Conservation (phyloP, 2,797 vertebrate genomes). For the Heterohyrax brucei region DNA sequence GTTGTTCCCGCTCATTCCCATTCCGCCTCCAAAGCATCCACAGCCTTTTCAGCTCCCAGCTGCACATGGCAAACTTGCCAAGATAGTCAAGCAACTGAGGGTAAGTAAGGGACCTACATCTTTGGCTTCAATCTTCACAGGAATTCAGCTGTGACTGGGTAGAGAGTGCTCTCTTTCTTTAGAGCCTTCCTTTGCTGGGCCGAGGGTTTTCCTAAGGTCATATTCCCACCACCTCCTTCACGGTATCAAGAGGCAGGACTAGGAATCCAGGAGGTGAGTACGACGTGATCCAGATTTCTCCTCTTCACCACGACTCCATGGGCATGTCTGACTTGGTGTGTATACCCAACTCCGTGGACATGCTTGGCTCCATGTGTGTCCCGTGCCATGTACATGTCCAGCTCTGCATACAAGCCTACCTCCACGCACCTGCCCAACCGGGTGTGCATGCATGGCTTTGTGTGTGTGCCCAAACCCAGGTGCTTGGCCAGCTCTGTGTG, state of each 20-base stretch:
- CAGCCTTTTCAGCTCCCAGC: slow-evolving; percentile 4
- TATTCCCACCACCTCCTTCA: neutral
- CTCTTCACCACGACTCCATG: neutral
- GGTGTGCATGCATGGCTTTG: neutral
- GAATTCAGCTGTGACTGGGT: rapidly evolving
- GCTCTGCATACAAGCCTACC: too few relatives aligned
- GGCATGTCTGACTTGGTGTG: neutral
- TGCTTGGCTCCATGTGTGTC: neutral
- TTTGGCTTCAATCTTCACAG: neutral
- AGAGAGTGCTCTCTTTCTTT: neutral
- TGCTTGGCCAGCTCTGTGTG: neutral
- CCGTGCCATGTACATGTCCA: too few relatives aligned
- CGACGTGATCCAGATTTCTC: neutral
- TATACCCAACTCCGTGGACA: neutral
- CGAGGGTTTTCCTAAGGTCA: neutral
- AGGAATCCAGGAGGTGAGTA: neutral
- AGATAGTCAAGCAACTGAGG: neutral
- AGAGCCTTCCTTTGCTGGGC: neutral
- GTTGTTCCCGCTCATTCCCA: slow-evolving; percentile 88
- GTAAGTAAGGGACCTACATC: neutral
- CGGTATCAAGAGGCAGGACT: neutral
- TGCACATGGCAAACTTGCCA: neutral
- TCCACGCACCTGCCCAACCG: too few relatives aligned
- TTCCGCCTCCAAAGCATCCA: slow-evolving; percentile 25
- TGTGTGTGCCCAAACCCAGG: neutral